phyloP scores from a whole-genome alignment of 2,113 vertebrate species.

The Oncorhynchus mykiss region DNA sequence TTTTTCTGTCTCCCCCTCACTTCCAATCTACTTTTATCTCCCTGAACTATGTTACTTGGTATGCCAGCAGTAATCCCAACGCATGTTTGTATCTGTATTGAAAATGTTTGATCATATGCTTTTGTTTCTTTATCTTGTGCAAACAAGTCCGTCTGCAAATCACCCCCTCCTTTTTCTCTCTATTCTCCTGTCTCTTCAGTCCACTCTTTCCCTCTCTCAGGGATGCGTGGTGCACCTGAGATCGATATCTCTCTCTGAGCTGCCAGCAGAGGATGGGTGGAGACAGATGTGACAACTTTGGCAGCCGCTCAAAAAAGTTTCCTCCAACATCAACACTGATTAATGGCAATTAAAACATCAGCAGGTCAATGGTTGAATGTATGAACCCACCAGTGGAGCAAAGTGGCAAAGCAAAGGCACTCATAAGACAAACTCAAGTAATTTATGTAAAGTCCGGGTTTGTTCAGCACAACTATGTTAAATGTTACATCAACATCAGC shows the following conservation, averaged over 20 bases:
- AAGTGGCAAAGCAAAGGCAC: conserved; percentile 25
- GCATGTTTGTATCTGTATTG: neutral
- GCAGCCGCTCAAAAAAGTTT: conserved; percentile 52
- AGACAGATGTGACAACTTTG: conserved; percentile 63
- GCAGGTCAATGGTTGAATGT: conserved; percentile 29
- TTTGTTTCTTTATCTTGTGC: neutral
- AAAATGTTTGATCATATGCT: neutral
- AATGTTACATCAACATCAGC: conserved; percentile 16
- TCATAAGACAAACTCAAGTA: conserved; percentile 17
- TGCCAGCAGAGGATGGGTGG: conserved; percentile 39
- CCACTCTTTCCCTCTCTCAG: neutral
- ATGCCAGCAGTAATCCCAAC: neutral
- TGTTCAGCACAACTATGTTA: conserved; percentile 17
- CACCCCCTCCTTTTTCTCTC: neutral
- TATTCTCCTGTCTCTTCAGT: neutral
- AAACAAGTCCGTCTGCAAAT: neutral
- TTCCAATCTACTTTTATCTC: conserved; percentile 3
- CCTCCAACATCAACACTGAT: conserved; percentile 47
- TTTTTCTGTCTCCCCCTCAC: conserved; percentile 15
- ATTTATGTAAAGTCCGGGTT: conserved; percentile 20
- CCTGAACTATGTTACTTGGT: neutral
- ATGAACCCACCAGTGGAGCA: conserved; percentile 24
- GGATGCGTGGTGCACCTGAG: neutral
- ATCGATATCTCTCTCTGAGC: conserved; percentile 36
- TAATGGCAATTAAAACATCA: conserved; percentile 45